Evolutionary conservation across 2,113 vertebrate species (phyloP), one percentile per base, ranked within the genome.

Genomic region (Chaetorhynchus papuensis): DNA sequence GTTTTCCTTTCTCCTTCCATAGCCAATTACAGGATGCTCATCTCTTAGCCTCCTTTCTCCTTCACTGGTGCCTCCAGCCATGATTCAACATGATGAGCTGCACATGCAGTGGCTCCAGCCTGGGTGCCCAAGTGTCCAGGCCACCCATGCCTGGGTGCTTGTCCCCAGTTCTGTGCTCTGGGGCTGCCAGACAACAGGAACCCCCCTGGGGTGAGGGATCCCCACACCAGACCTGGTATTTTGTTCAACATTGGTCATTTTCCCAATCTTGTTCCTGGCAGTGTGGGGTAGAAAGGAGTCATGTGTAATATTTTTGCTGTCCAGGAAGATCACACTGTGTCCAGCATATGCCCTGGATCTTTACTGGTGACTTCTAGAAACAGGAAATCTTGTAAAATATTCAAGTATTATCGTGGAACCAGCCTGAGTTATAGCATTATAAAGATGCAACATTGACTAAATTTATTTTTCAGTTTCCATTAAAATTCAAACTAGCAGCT

Each of bases 61-160:
- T 56, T 59, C 15, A 20, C 11, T 65, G 44, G 24, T 68, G 13
- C 35, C 52, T 59, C 4, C 5, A 91, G n/a, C 65, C n/a, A 3
- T 14, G 15, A 17, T 22, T 47, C 44, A 23, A 3, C 21, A 35
- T 0, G 0, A 7, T 15, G 14, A 53, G 27, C 21, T 20, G 52
- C 47, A 66, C 4, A 9, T 0, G 3, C 13, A 68, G 64, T 0
- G 26, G 9, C 45, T 44, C 18, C 56, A 60, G 20, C 8, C 2
- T n/a, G n/a, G n/a, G n/a, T n/a, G n/a, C n/a, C n/a, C n/a, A n/a
- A n/a, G n/a, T n/a, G n/a, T n/a, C n/a, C n/a, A n/a, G n/a, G n/a
- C n/a, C n/a, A n/a, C n/a, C 21, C 4, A 0, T 27, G 18, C 20
- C 22, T 31, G 11, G 5, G 4, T 50, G 17, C 28, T 57, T 44